Evolutionary conservation across 2,113 vertebrate genomes (phyloP).

Genomic region (Neotragus moschatus): DNA sequence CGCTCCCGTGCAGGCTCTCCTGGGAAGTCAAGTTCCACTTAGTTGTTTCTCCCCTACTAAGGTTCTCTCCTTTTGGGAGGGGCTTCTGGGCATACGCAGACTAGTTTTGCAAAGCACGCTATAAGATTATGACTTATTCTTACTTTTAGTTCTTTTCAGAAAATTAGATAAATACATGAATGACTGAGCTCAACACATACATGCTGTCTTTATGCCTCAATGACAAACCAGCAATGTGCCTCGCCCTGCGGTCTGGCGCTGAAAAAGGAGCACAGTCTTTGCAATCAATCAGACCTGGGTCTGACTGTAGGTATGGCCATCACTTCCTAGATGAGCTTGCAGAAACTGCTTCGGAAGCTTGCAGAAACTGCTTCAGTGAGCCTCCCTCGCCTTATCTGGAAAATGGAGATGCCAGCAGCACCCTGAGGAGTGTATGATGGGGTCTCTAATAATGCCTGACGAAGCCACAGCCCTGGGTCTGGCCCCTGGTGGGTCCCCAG

Average conservation of each 20-base stretch:
- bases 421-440: fast-evolving
- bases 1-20: background rate
- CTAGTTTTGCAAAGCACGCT: background rate
- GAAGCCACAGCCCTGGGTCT: background rate
- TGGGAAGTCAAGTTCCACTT: background rate
- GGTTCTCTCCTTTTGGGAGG: background rate
- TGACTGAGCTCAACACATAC: background rate
- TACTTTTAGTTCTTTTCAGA: background rate
- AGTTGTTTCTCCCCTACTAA: background rate
- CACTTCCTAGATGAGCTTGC: background rate
- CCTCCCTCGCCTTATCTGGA: background rate
- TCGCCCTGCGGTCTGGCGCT: background rate
- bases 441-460: background rate
- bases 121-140: background rate
- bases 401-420: background rate
- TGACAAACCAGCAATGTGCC: fast-evolving
- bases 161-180: background rate
- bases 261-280: background rate
- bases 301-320: background rate
- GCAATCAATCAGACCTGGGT: background rate
- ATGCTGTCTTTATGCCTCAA: background rate
- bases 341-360: background rate
- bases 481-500: fast-evolving
- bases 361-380: background rate
- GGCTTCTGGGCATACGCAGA: background rate